Conservation (phyloP, 2,888 invertebrate species). For the Notocelia uddmanniana region DNA sequence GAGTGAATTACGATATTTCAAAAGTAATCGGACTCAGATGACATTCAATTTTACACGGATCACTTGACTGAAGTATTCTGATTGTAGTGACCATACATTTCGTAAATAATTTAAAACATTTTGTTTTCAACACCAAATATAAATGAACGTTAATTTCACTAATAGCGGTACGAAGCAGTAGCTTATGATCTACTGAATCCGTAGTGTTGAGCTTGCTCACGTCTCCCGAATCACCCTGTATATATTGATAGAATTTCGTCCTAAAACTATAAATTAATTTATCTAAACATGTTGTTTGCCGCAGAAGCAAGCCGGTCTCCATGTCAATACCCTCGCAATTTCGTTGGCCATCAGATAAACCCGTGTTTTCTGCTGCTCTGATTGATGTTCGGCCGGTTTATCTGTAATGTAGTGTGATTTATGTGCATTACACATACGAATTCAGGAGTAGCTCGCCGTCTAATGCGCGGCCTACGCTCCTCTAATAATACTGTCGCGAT, state of each 20-base stretch:
- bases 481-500: not conserved
- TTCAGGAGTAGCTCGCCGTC: conserved; percentile 4
- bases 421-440: conserved; percentile 45
- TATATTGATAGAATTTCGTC: not conserved
- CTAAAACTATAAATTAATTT: not conserved
- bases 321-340: conserved; percentile 36
- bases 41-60: too few species aligned
- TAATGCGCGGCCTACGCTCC: not conserved
- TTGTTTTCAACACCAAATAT: too few species aligned
- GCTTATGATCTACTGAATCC: too few species aligned
- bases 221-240: too few species aligned
- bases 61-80: too few species aligned
- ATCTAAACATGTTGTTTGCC: conserved; percentile 2
- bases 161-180: too few species aligned
- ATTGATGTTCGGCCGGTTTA: conserved; percentile 38
- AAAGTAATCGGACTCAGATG: too few species aligned
- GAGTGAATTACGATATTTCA: too few species aligned
- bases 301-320: conserved; percentile 7
- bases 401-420: conserved; percentile 51
- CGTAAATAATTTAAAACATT: too few species aligned
- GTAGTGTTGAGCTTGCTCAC: too few species aligned
- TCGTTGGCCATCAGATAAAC: conserved; percentile 37
- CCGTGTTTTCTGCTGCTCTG: conserved; percentile 23
- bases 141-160: too few species aligned
- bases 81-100: too few species aligned